Conservation (phyloP, 2,113 vertebrate species). For the Chionodraco myersi region DNA sequence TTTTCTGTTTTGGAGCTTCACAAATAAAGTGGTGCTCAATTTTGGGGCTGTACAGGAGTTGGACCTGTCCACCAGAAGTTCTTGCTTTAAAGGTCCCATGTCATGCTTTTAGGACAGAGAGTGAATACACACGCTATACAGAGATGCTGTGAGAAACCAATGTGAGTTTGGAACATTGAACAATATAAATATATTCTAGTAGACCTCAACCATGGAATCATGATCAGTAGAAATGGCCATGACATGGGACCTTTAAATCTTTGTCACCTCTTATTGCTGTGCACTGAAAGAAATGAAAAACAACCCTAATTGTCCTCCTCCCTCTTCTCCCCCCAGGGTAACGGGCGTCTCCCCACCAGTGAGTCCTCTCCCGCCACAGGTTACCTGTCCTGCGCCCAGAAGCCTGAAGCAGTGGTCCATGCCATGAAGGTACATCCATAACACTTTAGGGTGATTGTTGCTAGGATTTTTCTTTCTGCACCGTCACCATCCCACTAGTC, state of each 20-base stretch:
- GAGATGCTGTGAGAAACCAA: no score
- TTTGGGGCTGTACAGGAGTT: background rate
- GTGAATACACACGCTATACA: no score
- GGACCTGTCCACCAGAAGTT: background rate
- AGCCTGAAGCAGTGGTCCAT: constrained; percentile 94
- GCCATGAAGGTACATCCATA: constrained; percentile 91
- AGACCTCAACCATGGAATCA: no score
- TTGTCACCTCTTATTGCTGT: background rate
- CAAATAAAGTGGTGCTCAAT: background rate
- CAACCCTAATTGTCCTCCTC: background rate
- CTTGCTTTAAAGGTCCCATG: background rate
- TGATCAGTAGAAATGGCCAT: no score
- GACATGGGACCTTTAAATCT: no score
- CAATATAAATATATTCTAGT: no score
- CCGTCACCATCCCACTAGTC: background rate
- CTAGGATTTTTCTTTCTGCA: background rate
- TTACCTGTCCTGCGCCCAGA: constrained; percentile 90
- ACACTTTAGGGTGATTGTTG: background rate
- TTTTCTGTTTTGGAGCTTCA: constrained; percentile 1
- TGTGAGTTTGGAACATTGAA: no score
- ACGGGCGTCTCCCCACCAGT: constrained; percentile 85
- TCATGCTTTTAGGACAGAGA: no score
- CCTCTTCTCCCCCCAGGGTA: constrained; percentile 80
- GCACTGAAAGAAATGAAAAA: background rate
- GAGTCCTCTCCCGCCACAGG: constrained; percentile 88